Conservation (phyloP, 2,113 vertebrate genomes). For the Hymenochirus boettgeri region DNA sequence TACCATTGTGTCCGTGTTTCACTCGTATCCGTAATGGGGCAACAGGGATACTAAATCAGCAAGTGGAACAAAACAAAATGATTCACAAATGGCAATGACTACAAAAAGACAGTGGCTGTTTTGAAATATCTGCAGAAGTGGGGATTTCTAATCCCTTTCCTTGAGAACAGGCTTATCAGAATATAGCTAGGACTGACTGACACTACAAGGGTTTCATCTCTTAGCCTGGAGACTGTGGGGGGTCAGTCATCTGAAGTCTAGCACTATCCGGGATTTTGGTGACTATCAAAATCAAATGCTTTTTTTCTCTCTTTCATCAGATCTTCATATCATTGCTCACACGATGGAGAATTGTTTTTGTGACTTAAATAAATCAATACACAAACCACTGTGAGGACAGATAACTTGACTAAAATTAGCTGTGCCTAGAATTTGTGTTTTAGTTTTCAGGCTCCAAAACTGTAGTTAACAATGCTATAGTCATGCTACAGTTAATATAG, state of each 20-base stretch:
- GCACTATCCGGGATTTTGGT: constrained; percentile 21
- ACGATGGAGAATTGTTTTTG: constrained; percentile 7
- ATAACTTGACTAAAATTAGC: constrained; percentile 2
- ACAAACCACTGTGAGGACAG: not conserved
- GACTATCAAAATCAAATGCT: constrained; percentile 14
- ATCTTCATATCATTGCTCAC: constrained; percentile 19
- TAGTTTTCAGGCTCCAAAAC: not conserved
- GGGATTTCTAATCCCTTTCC: constrained; percentile 21
- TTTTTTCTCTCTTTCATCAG: constrained; percentile 10
- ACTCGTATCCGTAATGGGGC: constrained; percentile 8
- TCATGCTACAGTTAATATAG: too few species aligned
- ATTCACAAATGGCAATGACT: constrained; percentile 19
- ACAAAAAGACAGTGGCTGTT: constrained; percentile 2
- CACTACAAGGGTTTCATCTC: constrained; percentile 26
- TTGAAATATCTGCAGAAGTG: constrained; percentile 24
- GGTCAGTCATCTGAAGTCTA: constrained; percentile 1
- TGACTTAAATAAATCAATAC: constrained; percentile 2
- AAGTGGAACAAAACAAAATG: not conserved
- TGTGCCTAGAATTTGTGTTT: not conserved
- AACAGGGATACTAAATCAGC: constrained; percentile 22
- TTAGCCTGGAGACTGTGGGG: constrained; percentile 10
- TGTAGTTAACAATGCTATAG: too few species aligned
- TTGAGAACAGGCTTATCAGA: constrained; percentile 20
- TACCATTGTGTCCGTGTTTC: constrained; percentile 17
- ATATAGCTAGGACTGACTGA: constrained; percentile 19